phyloP scores from a whole-genome alignment of 1,140 invertebrate species.

The Eriocheir sinensis region DNA sequence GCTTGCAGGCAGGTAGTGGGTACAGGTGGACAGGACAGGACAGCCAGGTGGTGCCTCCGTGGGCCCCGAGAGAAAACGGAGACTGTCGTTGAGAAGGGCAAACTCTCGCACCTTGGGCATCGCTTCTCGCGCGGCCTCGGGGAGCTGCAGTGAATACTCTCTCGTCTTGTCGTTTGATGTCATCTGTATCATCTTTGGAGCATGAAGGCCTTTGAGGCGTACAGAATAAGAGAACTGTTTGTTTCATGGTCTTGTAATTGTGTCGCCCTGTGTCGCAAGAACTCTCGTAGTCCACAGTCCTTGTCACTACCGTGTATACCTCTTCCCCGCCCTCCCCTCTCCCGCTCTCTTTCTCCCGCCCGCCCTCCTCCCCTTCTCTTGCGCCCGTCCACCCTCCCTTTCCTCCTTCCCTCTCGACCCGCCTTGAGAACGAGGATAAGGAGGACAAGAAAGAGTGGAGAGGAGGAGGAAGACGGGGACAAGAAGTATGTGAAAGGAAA shows the following conservation, averaged over 20 bases:
- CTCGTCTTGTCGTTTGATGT: background rate
- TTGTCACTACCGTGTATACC: no score
- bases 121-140: background rate
- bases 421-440: background rate
- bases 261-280: background rate
- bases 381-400: background rate
- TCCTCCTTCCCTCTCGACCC: background rate
- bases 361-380: background rate
- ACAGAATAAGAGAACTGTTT: background rate
- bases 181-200: background rate
- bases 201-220: background rate
- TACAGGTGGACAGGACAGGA: background rate
- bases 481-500: no score
- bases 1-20: background rate
- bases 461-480: background rate
- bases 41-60: background rate
- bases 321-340: background rate
- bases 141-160: background rate
- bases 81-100: background rate
- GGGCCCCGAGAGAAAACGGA: background rate
- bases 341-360: background rate
- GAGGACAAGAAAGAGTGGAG: background rate
- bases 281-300: background rate
- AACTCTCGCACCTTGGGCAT: background rate
- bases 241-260: background rate